A percentile compares a stretch with the other conserved stretches of the same genome.
These are phyloP conservation scores for Drosophila maculinotata DNA, from an alignment of 2,888 invertebrate species.

Conservation along the genomic window DNA sequence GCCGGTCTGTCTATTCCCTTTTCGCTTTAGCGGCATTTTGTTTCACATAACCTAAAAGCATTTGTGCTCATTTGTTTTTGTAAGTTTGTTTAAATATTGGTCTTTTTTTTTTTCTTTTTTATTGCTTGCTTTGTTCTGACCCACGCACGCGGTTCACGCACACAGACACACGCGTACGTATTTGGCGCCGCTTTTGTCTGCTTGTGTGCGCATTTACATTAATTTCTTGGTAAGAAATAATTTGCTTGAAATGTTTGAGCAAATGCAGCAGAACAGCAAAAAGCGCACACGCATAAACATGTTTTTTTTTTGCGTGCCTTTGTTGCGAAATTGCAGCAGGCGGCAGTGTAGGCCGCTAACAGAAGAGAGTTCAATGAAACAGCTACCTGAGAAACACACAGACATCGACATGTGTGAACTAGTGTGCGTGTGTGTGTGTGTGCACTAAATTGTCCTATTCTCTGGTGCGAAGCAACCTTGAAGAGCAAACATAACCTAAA, in stretches of 20 bases:
- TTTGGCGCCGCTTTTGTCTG: conserved; percentile 49
- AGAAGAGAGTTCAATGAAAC: conserved; percentile 50
- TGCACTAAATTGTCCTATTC: conserved; percentile 24
- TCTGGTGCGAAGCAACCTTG: conserved; percentile 66
- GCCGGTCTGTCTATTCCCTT: conserved; percentile 20
- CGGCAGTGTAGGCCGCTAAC: conserved; percentile 8
- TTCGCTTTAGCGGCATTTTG: conserved; percentile 65
- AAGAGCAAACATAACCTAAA: conserved; percentile 74
- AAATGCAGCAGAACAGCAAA: conserved; percentile 13
- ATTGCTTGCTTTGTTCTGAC: conserved; percentile 69
- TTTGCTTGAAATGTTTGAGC: background rate
- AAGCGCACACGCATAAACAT: conserved; percentile 16
- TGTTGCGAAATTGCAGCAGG: conserved; percentile 49
- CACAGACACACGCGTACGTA: conserved; percentile 33
- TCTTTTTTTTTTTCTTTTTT: conserved; percentile 42
- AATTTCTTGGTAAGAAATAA: conserved; percentile 25
- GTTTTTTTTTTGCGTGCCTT: conserved; percentile 30
- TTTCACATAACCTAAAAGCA: conserved; percentile 73
- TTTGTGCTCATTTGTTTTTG: conserved; percentile 58
- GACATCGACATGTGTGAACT: background rate
- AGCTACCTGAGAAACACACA: conserved; percentile 28
- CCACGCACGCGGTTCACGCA: conserved; percentile 68
- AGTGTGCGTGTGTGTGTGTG: conserved; percentile 23
- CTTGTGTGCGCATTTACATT: conserved; percentile 7
- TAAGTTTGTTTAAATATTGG: conserved; percentile 70